Percentiles rank a stretch among this genome's conserved stretches.
These are phyloP conservation scores for Chaetodon trifascialis DNA, from an alignment of 2,113 vertebrate genomes.

Conservation along the genomic window DNA sequence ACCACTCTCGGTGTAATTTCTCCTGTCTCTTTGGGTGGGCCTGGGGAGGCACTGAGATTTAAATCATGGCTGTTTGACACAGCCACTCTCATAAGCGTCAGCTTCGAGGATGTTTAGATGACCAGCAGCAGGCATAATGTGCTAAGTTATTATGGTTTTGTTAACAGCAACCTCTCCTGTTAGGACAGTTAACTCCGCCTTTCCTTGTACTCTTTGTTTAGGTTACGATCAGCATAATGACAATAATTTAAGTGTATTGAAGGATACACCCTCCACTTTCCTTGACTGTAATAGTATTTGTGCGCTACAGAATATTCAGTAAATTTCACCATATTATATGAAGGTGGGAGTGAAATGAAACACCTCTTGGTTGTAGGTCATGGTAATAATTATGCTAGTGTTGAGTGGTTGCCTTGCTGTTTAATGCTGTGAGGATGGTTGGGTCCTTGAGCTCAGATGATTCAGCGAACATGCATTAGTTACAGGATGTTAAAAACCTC, in stretches of 20 bases:
- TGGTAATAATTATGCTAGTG: not conserved
- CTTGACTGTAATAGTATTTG: slow-evolving; percentile 1
- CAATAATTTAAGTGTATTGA: slow-evolving; percentile 5
- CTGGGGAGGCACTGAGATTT: slow-evolving; percentile 52
- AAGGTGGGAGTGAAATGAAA: slow-evolving; percentile 37
- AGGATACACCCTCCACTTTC: slow-evolving; percentile 15
- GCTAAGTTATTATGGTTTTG: slow-evolving; percentile 62
- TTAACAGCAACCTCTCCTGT: slow-evolving; percentile 47
- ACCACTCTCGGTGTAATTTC: slow-evolving; percentile 32
- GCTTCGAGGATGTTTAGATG: slow-evolving; percentile 76
- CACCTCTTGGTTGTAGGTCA: slow-evolving; percentile 25
- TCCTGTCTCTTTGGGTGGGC: slow-evolving; percentile 78
- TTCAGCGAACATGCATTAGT: not conserved
- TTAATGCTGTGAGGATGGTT: not conserved
- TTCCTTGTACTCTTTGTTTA: slow-evolving; percentile 2
- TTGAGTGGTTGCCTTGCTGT: not conserved
- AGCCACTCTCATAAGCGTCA: slow-evolving; percentile 58
- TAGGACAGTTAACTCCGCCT: slow-evolving; percentile 6
- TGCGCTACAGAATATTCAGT: slow-evolving; percentile 4
- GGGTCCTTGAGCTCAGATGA: not conserved
- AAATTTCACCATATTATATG: slow-evolving; percentile 7
- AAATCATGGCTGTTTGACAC: slow-evolving; percentile 76
- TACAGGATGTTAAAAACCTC: not conserved
- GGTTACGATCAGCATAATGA: slow-evolving; percentile 31
- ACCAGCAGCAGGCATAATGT: slow-evolving; percentile 67